These are phyloP conservation scores for Arizona elegans DNA, from an alignment of 2,113 vertebrate species.

Conservation along the genomic window DNA sequence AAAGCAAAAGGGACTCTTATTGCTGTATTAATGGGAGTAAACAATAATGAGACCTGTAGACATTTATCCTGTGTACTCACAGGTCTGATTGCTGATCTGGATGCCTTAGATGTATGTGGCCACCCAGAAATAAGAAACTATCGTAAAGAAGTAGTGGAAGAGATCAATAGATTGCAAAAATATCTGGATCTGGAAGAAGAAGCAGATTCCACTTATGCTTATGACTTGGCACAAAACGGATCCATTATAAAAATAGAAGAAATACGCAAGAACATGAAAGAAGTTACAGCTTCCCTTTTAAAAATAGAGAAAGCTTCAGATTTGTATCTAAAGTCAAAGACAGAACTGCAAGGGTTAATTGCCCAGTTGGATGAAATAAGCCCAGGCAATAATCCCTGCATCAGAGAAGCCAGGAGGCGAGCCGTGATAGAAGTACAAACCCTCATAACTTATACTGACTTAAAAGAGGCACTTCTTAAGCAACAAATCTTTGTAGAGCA, in stretches of 20 bases:
- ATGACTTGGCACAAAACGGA: constrained; percentile 89
- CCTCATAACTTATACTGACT: constrained; percentile 86
- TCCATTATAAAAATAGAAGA: constrained; percentile 92
- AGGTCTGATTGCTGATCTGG: constrained; percentile 89
- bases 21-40: constrained; percentile 88
- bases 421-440: constrained; percentile 92
- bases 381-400: constrained; percentile 90
- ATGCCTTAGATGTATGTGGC: constrained; percentile 91
- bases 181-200: constrained; percentile 93
- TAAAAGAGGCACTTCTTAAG: constrained; percentile 82
- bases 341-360: constrained; percentile 88
- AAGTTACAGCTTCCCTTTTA: constrained; percentile 79
- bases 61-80: constrained; percentile 91
- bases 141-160: constrained; percentile 92
- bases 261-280: constrained; percentile 80
- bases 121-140: constrained; percentile 86
- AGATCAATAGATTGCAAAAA: constrained; percentile 89
- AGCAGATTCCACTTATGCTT: constrained; percentile 80
- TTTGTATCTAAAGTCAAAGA: constrained; percentile 79
- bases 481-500: constrained; percentile 64
- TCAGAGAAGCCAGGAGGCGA: constrained; percentile 90
- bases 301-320: constrained; percentile 77
- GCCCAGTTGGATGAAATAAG: constrained; percentile 88
- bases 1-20: constrained; percentile 88
- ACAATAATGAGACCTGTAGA: constrained; percentile 84